phyloP scores from a whole-genome alignment of 2,888 invertebrate species.

The Cosmia trapezina region DNA sequence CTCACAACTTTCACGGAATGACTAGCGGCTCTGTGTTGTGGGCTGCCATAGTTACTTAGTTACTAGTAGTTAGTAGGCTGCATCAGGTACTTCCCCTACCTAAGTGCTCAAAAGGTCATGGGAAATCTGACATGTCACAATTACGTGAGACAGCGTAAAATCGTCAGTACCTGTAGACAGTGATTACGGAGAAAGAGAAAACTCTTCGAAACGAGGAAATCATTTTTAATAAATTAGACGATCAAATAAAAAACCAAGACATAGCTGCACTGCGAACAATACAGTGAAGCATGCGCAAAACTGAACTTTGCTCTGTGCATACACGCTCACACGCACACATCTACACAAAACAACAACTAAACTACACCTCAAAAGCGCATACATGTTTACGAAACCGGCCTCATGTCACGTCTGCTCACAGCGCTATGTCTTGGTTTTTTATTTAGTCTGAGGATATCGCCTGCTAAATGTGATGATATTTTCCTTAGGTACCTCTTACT shows the following conservation, averaged over 20 bases:
- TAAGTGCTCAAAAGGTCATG: constrained; percentile 33
- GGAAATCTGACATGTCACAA: background rate
- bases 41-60: constrained; percentile 16
- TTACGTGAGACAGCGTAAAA: background rate
- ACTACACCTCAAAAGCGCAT: too few species aligned
- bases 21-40: constrained; percentile 31
- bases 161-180: background rate
- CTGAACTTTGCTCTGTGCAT: too few species aligned
- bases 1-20: constrained; percentile 54
- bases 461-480: background rate
- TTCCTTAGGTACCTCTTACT: background rate
- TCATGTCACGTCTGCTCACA: too few species aligned
- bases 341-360: too few species aligned
- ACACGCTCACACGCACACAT: too few species aligned
- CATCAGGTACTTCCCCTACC: background rate
- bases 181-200: background rate
- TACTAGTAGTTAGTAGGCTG: constrained; percentile 12
- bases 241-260: too few species aligned
- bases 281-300: too few species aligned
- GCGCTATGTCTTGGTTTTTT: too few species aligned
- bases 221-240: too few species aligned
- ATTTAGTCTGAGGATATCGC: too few species aligned
- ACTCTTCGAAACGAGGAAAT: background rate
- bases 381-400: too few species aligned
- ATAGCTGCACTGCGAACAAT: too few species aligned